A percentile compares a stretch with the other conserved stretches of the same genome.
Conservation (phyloP, 1,140 invertebrate genomes). For the Gerris buenoi region DNA sequence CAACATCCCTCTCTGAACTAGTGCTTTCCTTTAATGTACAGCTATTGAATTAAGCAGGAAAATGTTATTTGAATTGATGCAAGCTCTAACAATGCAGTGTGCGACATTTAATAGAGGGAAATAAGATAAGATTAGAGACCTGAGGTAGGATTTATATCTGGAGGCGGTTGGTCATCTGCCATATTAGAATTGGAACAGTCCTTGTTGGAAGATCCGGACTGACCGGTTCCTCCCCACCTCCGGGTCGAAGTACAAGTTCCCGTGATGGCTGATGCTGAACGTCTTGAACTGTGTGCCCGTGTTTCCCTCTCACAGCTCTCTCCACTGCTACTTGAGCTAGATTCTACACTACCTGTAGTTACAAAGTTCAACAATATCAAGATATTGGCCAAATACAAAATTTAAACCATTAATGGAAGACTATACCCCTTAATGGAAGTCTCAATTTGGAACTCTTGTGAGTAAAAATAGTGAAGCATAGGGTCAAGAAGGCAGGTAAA, state of each 20-base stretch:
- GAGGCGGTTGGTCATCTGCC: slow-evolving; percentile 16
- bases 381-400: too few species aligned
- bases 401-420: too few species aligned
- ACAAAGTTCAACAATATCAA: too few species aligned
- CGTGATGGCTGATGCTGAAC: slow-evolving; percentile 42
- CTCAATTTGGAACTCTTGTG: too few species aligned
- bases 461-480: too few species aligned
- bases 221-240: slow-evolving; percentile 14
- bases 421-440: too few species aligned
- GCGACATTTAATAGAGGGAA: not conserved
- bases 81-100: not conserved
- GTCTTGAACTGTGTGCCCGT: slow-evolving; percentile 27
- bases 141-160: slow-evolving; percentile 14
- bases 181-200: slow-evolving; percentile 11
- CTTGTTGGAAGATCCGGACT: slow-evolving; percentile 6
- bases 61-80: not conserved
- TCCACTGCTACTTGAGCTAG: slow-evolving; percentile 10
- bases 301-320: slow-evolving; percentile 17
- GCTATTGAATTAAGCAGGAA: too few species aligned
- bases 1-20: too few species aligned
- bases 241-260: slow-evolving; percentile 58
- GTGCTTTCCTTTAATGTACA: too few species aligned
- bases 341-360: slow-evolving; percentile 8
- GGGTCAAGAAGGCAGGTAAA: too few species aligned
- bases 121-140: slow-evolving; percentile 5